Base-by-base conservation (phyloP, 1,140 invertebrate species). In the Copidosoma floridanum region DNA sequence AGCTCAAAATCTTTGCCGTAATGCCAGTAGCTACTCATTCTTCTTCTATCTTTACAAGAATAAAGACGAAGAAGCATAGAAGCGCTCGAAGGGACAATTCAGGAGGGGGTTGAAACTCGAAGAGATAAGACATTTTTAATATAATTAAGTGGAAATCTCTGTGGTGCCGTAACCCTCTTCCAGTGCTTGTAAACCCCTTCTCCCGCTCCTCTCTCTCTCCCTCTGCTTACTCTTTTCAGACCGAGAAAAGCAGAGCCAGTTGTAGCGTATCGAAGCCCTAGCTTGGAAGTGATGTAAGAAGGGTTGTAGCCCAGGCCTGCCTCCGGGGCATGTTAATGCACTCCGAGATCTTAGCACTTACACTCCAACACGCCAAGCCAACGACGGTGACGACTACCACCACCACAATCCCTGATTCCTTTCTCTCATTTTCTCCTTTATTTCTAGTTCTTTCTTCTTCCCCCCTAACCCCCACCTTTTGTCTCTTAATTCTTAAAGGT, bases 281-380 rank as follows among this genome's bases (percentile, higher is more conserved):
- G n/a, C n/a, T n/a, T 65, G 65, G 66, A 76, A n/a, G n/a, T n/a
- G n/a, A 75, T 76, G 78, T 81, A 81, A 81, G 79, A 81, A 81
- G 79, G 77, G 78, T 80, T 80, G 77, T 80, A 79, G 71, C 71
- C 75, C 71, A 20, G 18, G 72, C 73, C 73, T 74, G 76, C 76
- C 78, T 80, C 66, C 66, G 60, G 73, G 78, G 76, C 77, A 79
- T 79, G 77, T 80, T 80, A 80, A 80, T 80, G 78, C 76, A 80
- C 78, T 80, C 73, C 65, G 59, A 78, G 76, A 79, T 80, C 78
- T 80, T 80, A 79, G 78, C 77, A 80, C 77, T 80, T 80, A 80
- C 78, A 80, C 78, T 79, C 78, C 63, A 75, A 78, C 77, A 78
- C 77, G 75, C 75, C 67, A 64, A 68, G 65, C 63, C 66, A 78